phyloP scores from a whole-genome alignment of 2,113 vertebrate genomes.

The Casuarius casuarius region DNA sequence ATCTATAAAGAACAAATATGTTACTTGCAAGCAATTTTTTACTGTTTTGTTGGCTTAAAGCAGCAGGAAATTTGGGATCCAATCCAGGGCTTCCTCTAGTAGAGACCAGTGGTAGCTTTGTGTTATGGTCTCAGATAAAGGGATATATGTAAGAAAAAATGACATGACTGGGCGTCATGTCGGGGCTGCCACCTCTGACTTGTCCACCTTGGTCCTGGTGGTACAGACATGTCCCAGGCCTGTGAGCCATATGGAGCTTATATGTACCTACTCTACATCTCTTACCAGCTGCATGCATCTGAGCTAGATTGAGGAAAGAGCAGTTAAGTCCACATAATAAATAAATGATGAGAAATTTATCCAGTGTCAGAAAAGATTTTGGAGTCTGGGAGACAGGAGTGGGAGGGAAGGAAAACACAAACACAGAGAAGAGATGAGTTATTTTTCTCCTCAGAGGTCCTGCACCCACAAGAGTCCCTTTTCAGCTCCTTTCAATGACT shows the following conservation, averaged over 20 bases:
- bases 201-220: neutral
- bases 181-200: neutral
- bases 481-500: neutral
- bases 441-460: neutral
- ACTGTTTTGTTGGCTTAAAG: neutral
- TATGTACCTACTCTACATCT: neutral
- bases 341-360: neutral
- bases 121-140: neutral
- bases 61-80: neutral
- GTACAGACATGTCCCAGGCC: neutral
- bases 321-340: neutral
- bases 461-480: neutral
- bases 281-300: neutral
- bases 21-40: fast-evolving
- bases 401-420: neutral
- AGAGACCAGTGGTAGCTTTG: neutral
- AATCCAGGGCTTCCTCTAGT: neutral
- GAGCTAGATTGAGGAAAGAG: neutral
- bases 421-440: neutral
- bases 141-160: neutral
- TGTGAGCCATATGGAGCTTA: neutral
- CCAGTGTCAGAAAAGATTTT: neutral
- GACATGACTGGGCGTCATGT: fast-evolving
- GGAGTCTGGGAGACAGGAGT: neutral
- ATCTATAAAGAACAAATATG: neutral